phyloP scores from a whole-genome alignment of 30 jellyfish, hydroid and myxozoan species.

The Nemopilema nomurai region DNA sequence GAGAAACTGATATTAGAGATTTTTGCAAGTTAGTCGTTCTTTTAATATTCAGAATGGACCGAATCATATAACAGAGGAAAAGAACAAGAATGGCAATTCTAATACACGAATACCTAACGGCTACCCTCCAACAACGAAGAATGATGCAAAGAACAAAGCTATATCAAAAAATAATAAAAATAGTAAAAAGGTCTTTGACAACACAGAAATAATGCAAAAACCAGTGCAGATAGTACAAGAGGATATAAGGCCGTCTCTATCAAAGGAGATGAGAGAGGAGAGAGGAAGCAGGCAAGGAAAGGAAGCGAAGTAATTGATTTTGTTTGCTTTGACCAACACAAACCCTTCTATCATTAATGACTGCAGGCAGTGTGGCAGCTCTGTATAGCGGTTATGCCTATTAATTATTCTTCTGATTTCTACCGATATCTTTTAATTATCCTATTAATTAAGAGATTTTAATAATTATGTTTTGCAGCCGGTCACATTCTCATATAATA shows the following conservation, averaged over 20 bases:
- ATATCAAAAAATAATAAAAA: conserved; percentile 13
- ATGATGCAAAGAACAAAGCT: conserved; percentile 13
- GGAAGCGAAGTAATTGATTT: conserved; percentile 17
- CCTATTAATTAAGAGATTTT: no score
- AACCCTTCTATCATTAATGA: no score
- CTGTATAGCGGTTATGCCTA: neutral
- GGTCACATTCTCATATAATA: neutral
- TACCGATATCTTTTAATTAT: neutral
- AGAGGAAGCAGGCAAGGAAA: conserved; percentile 21
- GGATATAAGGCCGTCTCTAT: conserved; percentile 64
- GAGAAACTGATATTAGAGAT: no score
- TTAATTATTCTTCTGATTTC: neutral
- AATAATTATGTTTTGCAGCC: neutral
- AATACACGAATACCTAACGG: conserved; percentile 34
- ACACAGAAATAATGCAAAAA: conserved; percentile 25
- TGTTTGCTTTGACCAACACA: no score
- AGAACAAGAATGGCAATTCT: conserved; percentile 2
- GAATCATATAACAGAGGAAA: conserved; percentile 11
- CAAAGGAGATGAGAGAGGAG: conserved; percentile 36
- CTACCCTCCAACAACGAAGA: conserved; percentile 22
- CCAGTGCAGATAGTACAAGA: conserved; percentile 62
- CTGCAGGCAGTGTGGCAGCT: no score
- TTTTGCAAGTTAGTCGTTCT: neutral
- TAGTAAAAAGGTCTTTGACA: conserved; percentile 6
- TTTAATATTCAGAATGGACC: conserved; percentile 10